These are phyloP conservation scores for Camponotus floridanus DNA, from an alignment of 1,140 invertebrate genomes.

Conservation along the genomic window DNA sequence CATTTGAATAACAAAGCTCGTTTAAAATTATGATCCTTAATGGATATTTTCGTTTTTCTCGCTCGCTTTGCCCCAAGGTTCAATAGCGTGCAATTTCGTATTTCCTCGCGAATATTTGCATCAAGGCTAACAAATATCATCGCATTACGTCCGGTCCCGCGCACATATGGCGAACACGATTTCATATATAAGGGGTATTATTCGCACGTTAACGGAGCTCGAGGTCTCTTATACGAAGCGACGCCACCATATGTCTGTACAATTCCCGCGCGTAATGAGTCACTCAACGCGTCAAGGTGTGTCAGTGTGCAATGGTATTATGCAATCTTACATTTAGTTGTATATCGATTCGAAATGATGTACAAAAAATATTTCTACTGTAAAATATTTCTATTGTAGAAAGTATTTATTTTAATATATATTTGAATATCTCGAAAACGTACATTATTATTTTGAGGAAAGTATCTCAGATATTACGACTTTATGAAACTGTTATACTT, in stretches of 20 bases:
- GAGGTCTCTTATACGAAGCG: slow-evolving; percentile 19
- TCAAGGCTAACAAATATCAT: not conserved
- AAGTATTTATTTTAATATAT: not conserved
- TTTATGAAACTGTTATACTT: not conserved
- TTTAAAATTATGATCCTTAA: no score
- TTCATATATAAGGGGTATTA: no score
- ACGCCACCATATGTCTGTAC: not conserved
- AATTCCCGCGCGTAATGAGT: slow-evolving; percentile 51
- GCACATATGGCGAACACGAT: no score
- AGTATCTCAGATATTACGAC: not conserved
- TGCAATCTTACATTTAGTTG: slow-evolving; percentile 27
- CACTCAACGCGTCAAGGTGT: slow-evolving; percentile 27
- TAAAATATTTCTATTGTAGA: slow-evolving; percentile 4
- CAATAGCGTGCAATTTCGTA: not conserved
- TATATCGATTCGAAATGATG: slow-evolving; percentile 7
- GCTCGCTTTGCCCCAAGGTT: not conserved
- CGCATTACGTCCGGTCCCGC: not conserved
- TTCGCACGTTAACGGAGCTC: not conserved
- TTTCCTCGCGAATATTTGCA: not conserved
- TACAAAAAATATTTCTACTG: not conserved
- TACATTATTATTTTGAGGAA: not conserved
- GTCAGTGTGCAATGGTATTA: not conserved
- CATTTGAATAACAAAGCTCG: no score
- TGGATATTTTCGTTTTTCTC: not conserved
- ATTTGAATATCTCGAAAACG: not conserved